A percentile compares a stretch with the other conserved stretches of the same genome.
Evolutionary conservation across 2,113 vertebrate species (phyloP).

Genomic region (Pygoscelis adeliae): DNA sequence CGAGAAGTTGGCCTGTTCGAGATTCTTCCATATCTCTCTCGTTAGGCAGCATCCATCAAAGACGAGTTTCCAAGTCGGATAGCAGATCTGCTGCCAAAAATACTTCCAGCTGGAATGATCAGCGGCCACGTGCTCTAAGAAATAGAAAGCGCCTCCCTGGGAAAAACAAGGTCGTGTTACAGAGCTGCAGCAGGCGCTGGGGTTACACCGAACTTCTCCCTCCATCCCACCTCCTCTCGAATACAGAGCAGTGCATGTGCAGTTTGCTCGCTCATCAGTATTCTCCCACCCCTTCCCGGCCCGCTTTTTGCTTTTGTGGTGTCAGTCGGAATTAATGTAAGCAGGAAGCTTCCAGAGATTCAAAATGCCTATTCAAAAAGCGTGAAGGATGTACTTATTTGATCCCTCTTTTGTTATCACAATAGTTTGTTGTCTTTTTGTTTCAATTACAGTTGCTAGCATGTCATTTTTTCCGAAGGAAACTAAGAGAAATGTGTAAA

Average conservation of each 20-base stretch:
- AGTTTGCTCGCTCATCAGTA: accelerated
- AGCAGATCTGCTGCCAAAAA: slow-evolving; percentile 81
- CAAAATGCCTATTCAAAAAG: not conserved
- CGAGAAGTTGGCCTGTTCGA: slow-evolving; percentile 82
- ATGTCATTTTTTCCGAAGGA: not conserved
- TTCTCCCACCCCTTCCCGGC: not conserved
- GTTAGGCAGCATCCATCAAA: slow-evolving; percentile 79
- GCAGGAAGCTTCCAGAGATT: not conserved
- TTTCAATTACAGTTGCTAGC: not conserved
- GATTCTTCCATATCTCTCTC: slow-evolving; percentile 78
- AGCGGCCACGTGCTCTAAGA: slow-evolving; percentile 84
- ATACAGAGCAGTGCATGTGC: accelerated
- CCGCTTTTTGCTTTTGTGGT: not conserved
- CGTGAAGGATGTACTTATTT: not conserved
- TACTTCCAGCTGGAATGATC: slow-evolving; percentile 76
- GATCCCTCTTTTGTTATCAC: not conserved
- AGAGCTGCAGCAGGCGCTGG: not conserved
- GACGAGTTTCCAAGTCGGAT: slow-evolving; percentile 81
- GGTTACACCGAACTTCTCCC: not conserved
- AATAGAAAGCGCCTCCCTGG: slow-evolving; percentile 87
- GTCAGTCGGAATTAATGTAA: not conserved
- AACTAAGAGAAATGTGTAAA: not conserved
- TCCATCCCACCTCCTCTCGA: not conserved
- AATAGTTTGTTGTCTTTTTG: not conserved
- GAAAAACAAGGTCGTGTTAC: not conserved